Evolutionary conservation across 2,797 vertebrate species (phyloP).

Genomic region (Pipistrellus nathusii): DNA sequence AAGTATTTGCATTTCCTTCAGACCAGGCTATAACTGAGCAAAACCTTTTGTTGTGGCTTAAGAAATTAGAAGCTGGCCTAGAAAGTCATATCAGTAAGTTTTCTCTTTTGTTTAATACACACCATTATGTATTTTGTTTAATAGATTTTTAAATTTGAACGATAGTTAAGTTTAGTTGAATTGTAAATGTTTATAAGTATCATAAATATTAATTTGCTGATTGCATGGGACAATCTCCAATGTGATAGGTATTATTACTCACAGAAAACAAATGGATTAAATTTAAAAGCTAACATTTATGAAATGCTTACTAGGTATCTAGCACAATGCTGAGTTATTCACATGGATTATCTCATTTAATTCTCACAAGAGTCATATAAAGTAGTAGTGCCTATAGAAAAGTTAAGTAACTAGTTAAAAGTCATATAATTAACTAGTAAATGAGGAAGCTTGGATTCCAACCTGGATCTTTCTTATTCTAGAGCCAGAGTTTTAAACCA

Average conservation of each 20-base stretch:
- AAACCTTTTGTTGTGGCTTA: constrained; percentile 91
- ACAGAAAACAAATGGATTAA: constrained; percentile 25
- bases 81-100: constrained; percentile 92
- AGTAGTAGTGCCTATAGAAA: neutral
- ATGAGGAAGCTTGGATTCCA: constrained; percentile 4
- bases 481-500: constrained; percentile 24
- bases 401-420: constrained; percentile 38
- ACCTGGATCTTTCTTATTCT: neutral
- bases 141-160: constrained; percentile 35
- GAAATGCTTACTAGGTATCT: neutral
- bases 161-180: constrained; percentile 42
- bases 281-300: constrained; percentile 27
- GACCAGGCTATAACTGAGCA: constrained; percentile 86
- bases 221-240: neutral
- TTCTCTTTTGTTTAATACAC: neutral
- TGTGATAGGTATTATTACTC: neutral
- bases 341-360: neutral
- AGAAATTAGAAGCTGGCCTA: constrained; percentile 88
- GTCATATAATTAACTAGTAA: constrained; percentile 30
- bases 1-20: constrained; percentile 93
- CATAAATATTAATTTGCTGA: neutral
- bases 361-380: constrained; percentile 18
- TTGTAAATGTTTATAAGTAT: constrained; percentile 7
- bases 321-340: neutral
- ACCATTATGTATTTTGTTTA: constrained; percentile 27